Conservation (phyloP, 2,113 vertebrate genomes). For the Anseranas semipalmata region DNA sequence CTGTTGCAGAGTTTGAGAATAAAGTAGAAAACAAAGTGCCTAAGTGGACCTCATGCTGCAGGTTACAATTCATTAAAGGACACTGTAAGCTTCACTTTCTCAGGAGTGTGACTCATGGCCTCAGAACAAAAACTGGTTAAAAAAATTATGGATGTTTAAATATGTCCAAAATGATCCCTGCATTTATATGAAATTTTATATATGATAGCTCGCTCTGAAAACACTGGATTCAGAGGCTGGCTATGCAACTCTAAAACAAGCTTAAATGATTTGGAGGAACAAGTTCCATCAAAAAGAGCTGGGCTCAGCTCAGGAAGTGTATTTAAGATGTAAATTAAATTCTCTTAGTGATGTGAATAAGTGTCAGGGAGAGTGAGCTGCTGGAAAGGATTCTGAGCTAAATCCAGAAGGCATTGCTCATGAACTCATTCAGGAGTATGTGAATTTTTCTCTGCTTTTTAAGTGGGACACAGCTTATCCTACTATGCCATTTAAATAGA, state of each 20-base stretch:
- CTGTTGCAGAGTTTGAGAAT: background rate
- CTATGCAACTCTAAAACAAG: background rate
- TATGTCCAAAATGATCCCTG: background rate
- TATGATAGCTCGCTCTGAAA: background rate
- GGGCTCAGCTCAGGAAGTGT: background rate
- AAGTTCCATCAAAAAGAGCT: background rate
- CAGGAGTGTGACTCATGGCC: background rate
- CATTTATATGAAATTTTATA: background rate
- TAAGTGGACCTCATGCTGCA: background rate
- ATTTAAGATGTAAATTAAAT: background rate
- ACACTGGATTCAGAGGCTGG: background rate
- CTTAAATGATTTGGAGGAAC: background rate
- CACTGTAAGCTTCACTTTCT: background rate
- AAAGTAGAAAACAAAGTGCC: constrained; percentile 8
- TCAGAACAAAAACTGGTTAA: background rate
- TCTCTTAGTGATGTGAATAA: background rate
- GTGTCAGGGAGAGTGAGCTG: background rate
- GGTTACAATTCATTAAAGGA: background rate
- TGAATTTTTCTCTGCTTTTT: background rate
- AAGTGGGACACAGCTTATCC: background rate
- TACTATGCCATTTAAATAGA: background rate
- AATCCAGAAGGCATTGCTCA: background rate
- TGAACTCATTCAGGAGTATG: background rate
- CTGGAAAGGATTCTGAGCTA: background rate
- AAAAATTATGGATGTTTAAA: background rate